Percentiles rank a stretch among this genome's conserved stretches.
Evolutionary conservation across 2,113 vertebrate species (phyloP).

Genomic region (Erinaceus europaeus): DNA sequence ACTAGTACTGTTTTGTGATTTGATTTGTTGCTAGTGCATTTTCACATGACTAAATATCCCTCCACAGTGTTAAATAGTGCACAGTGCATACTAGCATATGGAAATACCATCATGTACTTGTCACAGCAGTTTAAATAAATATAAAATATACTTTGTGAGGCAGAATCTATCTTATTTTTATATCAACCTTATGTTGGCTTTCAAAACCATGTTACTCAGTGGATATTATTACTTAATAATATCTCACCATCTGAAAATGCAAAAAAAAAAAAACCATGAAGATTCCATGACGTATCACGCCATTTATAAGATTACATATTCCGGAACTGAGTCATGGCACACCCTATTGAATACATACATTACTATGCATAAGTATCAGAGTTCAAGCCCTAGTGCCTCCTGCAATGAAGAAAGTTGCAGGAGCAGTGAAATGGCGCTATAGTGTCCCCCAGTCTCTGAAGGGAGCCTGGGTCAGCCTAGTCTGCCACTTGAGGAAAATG

Average conservation of each 20-base stretch:
- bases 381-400: too few relatives aligned
- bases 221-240: not conserved
- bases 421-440: too few relatives aligned
- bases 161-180: not conserved
- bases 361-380: too few relatives aligned
- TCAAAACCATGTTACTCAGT: not conserved
- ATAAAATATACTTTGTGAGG: not conserved
- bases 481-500: too few relatives aligned
- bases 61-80: not conserved
- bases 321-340: too few relatives aligned
- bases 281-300: not conserved
- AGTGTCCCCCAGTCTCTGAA: too few relatives aligned
- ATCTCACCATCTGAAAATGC: not conserved
- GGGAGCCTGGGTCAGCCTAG: too few relatives aligned
- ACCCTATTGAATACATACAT: too few relatives aligned
- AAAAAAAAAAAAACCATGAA: too few relatives aligned
- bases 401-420: too few relatives aligned
- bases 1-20: not conserved
- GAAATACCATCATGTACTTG: not conserved
- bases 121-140: not conserved
- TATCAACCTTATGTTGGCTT: not conserved
- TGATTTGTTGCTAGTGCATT: not conserved
- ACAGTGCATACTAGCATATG: not conserved
- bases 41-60: not conserved
- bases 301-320: not conserved